A percentile compares a stretch with the other conserved stretches of the same genome.
phyloP scores from a whole-genome alignment of 2,113 vertebrate species.

The Alethe castanea region DNA sequence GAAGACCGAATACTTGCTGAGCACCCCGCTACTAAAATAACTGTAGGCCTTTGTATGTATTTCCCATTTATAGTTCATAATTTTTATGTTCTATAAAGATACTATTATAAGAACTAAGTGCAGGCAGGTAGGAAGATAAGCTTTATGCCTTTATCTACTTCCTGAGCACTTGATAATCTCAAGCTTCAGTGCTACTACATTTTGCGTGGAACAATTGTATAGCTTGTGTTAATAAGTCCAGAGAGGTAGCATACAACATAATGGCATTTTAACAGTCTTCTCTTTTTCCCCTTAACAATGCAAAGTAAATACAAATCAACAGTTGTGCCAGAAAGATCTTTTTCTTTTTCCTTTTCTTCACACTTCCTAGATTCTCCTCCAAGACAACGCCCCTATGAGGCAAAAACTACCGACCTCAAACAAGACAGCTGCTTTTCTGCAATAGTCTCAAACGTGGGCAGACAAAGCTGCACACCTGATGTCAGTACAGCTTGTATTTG shows the following conservation, averaged over 20 bases:
- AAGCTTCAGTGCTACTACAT: neutral
- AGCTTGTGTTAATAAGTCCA: neutral
- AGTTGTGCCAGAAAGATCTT: slow-evolving; percentile 24
- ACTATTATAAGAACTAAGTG: slow-evolving; percentile 43
- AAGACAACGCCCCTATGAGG: neutral
- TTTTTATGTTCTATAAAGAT: slow-evolving; percentile 40
- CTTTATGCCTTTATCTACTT: slow-evolving; percentile 44
- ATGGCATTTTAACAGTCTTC: slow-evolving; percentile 52
- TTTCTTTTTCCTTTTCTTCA: slow-evolving; percentile 53
- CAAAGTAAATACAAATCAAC: slow-evolving; percentile 54
- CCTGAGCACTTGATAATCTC: slow-evolving; percentile 52
- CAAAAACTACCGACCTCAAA: neutral
- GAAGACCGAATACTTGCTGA: neutral
- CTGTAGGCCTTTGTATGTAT: slow-evolving; percentile 12
- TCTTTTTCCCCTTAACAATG: slow-evolving; percentile 44
- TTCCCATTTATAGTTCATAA: slow-evolving; percentile 49
- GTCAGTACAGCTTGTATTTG: neutral
- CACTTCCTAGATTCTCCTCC: slow-evolving; percentile 35
- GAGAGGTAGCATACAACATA: neutral
- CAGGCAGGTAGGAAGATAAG: slow-evolving; percentile 49
- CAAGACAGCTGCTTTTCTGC: neutral
- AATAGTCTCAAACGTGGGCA: neutral
- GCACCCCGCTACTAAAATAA: neutral
- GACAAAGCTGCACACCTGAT: neutral
- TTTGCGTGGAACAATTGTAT: neutral